Evolutionary conservation across 1,140 invertebrate species (phyloP).

Genomic region (Camponotus vicinus): DNA sequence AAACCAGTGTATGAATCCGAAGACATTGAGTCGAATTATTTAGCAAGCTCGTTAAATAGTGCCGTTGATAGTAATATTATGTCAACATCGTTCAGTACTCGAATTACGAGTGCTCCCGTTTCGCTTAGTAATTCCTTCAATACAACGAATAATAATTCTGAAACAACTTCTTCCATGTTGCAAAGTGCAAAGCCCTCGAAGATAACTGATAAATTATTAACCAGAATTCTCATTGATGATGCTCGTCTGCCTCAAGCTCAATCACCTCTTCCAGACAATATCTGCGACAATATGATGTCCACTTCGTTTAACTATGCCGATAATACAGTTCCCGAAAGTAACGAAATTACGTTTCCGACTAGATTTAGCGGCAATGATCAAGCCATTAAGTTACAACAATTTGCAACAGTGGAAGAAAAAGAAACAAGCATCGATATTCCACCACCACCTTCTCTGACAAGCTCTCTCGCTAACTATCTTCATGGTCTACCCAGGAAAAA

Average conservation of each 20-base stretch:
- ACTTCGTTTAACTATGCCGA: slow-evolving; percentile 82
- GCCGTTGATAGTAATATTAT: slow-evolving; percentile 77
- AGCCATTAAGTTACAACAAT: slow-evolving; percentile 51
- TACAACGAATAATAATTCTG: slow-evolving; percentile 42
- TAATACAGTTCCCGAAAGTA: slow-evolving; percentile 37
- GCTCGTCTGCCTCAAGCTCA: slow-evolving; percentile 11
- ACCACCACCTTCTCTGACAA: slow-evolving; percentile 81
- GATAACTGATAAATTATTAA: slow-evolving; percentile 50
- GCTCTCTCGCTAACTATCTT: slow-evolving; percentile 81
- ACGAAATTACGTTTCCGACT: slow-evolving; percentile 22
- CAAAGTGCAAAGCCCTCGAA: slow-evolving; percentile 47
- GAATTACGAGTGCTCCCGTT: slow-evolving; percentile 61
- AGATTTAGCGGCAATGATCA: slow-evolving; percentile 52
- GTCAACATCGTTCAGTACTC: slow-evolving; percentile 81
- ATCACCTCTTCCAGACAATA: slow-evolving; percentile 73
- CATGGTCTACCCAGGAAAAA: slow-evolving; percentile 83
- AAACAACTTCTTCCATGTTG: slow-evolving; percentile 44
- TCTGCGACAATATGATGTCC: slow-evolving; percentile 81
- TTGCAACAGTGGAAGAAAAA: slow-evolving; percentile 65
- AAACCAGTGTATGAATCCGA: slow-evolving; percentile 70
- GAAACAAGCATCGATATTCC: slow-evolving; percentile 73
- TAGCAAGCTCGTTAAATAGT: slow-evolving; percentile 63
- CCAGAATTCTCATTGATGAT: slow-evolving; percentile 46
- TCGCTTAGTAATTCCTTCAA: slow-evolving; percentile 58
- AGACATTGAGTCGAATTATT: slow-evolving; percentile 67